Conservation (phyloP, 2,888 invertebrate genomes). For the Chironomus tentans region DNA sequence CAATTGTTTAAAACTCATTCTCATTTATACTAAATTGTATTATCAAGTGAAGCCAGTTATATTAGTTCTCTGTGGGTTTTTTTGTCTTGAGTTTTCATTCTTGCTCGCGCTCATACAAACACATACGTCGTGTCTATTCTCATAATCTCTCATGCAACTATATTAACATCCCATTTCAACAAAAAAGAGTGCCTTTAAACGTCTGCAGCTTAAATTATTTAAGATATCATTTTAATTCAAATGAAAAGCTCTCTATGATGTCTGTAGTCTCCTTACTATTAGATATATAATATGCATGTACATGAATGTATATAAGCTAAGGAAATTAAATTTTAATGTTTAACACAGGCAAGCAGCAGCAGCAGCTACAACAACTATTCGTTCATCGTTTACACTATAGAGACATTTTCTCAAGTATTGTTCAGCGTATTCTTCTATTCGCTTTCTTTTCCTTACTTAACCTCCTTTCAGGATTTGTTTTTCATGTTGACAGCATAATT, state of each 20-base stretch:
- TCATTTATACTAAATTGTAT: background rate
- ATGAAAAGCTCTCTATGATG: constrained; percentile 2
- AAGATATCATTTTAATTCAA: constrained; percentile 24
- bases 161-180: background rate
- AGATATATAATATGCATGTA: too few species aligned
- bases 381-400: too few species aligned
- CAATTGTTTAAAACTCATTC: constrained; percentile 1
- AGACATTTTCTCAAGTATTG: too few species aligned
- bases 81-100: background rate
- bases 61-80: background rate
- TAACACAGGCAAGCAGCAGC: background rate
- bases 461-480: too few species aligned
- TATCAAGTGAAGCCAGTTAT: constrained; percentile 16
- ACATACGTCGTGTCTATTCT: too few species aligned
- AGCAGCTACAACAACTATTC: too few species aligned
- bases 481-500: too few species aligned
- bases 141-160: background rate
- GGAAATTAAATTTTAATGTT: constrained; percentile 1
- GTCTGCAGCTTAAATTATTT: constrained; percentile 16
- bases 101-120: background rate
- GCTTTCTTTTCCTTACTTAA: too few species aligned
- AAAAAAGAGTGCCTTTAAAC: background rate
- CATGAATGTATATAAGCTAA: background rate
- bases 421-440: too few species aligned
- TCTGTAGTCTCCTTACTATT: too few species aligned